These are phyloP conservation scores for Myioborus melanocephalus DNA, from an alignment of 2,797 vertebrate species.

Conservation along the genomic window DNA sequence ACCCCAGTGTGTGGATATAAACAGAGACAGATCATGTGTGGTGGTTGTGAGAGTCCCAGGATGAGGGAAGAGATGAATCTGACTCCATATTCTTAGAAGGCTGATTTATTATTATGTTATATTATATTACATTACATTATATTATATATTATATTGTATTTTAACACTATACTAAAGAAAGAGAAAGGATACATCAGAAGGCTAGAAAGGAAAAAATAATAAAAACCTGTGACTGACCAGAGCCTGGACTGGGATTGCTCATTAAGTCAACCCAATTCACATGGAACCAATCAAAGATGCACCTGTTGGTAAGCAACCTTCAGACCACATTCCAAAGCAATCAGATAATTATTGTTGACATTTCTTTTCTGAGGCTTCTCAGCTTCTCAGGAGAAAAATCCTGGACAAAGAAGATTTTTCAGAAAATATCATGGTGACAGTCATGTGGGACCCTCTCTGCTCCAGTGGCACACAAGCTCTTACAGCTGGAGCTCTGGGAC, in stretches of 20 bases:
- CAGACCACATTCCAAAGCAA: neutral
- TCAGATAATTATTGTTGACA: neutral
- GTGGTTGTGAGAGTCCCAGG: neutral
- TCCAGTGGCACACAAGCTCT: neutral
- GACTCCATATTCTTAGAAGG: neutral
- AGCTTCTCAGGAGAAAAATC: neutral
- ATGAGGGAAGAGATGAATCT: neutral
- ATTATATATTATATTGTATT: no score
- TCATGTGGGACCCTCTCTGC: accelerated
- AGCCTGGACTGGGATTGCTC: no score
- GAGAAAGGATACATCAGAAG: no score
- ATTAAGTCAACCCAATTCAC: no score
- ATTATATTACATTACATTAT: no score
- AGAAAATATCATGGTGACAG: neutral
- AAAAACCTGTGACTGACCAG: no score
- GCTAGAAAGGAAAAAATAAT: no score
- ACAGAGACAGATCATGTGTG: neutral
- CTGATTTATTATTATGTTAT: no score
- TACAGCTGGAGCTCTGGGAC: neutral
- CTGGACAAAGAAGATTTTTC: neutral
- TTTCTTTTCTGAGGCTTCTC: neutral
- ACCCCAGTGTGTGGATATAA: neutral
- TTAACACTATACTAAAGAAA: no score
- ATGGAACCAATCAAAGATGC: no score
- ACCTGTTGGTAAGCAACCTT: no score